phyloP scores from a whole-genome alignment of 2,113 vertebrate genomes.

The Coracopsis vasa region DNA sequence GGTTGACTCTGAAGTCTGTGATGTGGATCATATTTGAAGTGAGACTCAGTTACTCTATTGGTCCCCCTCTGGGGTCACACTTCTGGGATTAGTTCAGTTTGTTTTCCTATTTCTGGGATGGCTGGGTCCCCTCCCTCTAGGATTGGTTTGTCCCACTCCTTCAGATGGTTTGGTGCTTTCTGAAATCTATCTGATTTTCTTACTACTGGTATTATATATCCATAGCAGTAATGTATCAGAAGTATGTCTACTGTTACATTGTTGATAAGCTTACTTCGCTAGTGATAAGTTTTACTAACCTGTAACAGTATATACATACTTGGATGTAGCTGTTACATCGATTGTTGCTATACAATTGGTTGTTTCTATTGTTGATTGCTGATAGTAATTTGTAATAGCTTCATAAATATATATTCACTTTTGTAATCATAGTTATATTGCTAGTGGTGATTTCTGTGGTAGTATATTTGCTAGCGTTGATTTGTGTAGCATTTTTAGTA shows the following conservation, averaged over 20 bases:
- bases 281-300: not conserved
- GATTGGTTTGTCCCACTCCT: not conserved
- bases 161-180: not conserved
- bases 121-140: rapidly evolving
- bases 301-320: not conserved
- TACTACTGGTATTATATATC: not conserved
- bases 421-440: not conserved
- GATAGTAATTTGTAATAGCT: not conserved
- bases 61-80: rapidly evolving
- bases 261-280: not conserved
- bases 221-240: not conserved
- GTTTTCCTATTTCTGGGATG: not conserved
- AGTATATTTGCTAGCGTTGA: not conserved
- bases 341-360: not conserved
- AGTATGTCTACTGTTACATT: not conserved
- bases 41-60: not conserved
- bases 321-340: not conserved
- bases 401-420: not conserved
- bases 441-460: not conserved
- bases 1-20: not conserved
- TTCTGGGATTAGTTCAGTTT: not conserved
- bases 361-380: not conserved
- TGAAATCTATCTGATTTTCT: not conserved
- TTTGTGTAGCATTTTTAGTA: not conserved
- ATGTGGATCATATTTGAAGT: not conserved